These are phyloP conservation scores for Thelaira solivaga DNA, from an alignment of 2,888 invertebrate genomes.

Conservation along the genomic window DNA sequence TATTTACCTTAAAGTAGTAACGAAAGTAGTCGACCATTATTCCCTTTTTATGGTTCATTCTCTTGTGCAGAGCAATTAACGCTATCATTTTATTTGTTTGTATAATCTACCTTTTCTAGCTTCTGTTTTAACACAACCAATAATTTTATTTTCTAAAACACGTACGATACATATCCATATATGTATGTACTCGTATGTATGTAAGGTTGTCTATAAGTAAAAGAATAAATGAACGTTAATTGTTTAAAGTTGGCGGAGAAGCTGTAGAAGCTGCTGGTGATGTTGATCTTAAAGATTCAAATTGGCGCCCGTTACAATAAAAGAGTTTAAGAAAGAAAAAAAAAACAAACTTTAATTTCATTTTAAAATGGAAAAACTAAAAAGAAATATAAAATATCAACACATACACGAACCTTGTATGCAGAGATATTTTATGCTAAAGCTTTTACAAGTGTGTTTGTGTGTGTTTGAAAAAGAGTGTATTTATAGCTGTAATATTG, in stretches of 20 bases:
- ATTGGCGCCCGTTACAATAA: conserved; percentile 53
- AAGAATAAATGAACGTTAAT: conserved; percentile 49
- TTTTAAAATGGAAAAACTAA: background rate
- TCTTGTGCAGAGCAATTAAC: conserved; percentile 27
- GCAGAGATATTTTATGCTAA: too few species aligned
- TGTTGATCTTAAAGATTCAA: conserved; percentile 49
- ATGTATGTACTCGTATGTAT: background rate
- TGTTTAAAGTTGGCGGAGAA: conserved; percentile 34
- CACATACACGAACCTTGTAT: too few species aligned
- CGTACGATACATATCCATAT: background rate
- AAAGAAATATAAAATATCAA: background rate
- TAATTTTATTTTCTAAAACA: conserved; percentile 38
- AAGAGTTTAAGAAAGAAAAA: background rate
- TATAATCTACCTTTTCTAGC: conserved; percentile 51
- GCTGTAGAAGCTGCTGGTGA: background rate
- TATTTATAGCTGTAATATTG: conserved; percentile 35
- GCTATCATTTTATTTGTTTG: conserved; percentile 46
- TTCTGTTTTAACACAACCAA: conserved; percentile 56
- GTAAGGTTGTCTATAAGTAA: conserved; percentile 28
- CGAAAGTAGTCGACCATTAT: conserved; percentile 21
- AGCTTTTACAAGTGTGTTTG: background rate
- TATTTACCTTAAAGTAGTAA: too few species aligned
- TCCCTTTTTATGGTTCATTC: background rate
- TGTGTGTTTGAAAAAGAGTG: background rate
- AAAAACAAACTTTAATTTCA: conserved; percentile 6